Conservation (phyloP, 2,888 invertebrate genomes). For the Cactoblastis cactorum region DNA sequence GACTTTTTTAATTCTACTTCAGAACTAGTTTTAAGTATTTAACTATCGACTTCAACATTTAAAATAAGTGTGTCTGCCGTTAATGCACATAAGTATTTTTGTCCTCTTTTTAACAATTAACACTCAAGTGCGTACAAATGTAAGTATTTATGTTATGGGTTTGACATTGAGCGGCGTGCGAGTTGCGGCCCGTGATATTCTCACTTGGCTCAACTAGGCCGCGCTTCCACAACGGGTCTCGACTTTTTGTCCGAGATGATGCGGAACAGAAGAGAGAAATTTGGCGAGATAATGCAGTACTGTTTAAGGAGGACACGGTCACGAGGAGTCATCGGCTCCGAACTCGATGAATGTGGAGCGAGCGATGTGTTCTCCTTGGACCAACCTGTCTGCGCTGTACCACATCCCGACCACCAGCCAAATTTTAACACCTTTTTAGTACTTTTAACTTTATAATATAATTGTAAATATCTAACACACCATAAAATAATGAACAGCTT, state of each 20-base stretch:
- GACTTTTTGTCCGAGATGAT: slow-evolving; percentile 74
- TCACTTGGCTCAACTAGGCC: slow-evolving; percentile 62
- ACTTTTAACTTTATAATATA: slow-evolving; percentile 13
- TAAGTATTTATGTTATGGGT: slow-evolving; percentile 35
- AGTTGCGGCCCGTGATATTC: slow-evolving; percentile 32
- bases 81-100: slow-evolving; percentile 30
- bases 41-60: background rate
- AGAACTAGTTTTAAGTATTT: too few relatives aligned
- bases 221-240: slow-evolving; percentile 70
- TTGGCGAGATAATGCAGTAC: slow-evolving; percentile 71
- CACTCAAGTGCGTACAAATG: slow-evolving; percentile 40
- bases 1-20: too few relatives aligned
- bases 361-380: slow-evolving; percentile 63
- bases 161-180: slow-evolving; percentile 28
- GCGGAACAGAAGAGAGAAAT: slow-evolving; percentile 76
- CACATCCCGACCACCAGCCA: slow-evolving; percentile 47
- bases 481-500: background rate
- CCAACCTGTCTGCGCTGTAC: slow-evolving; percentile 52
- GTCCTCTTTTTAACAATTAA: slow-evolving; percentile 44
- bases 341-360: slow-evolving; percentile 69
- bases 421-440: slow-evolving; percentile 36
- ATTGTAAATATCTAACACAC: background rate
- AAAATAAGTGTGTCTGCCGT: background rate
- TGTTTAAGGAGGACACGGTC: slow-evolving; percentile 74
- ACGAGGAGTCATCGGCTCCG: slow-evolving; percentile 73